Evolutionary conservation across 2,888 invertebrate species (phyloP), one percentile per base, ranked within the genome.

Genomic region (Conchocele bisecta): DNA sequence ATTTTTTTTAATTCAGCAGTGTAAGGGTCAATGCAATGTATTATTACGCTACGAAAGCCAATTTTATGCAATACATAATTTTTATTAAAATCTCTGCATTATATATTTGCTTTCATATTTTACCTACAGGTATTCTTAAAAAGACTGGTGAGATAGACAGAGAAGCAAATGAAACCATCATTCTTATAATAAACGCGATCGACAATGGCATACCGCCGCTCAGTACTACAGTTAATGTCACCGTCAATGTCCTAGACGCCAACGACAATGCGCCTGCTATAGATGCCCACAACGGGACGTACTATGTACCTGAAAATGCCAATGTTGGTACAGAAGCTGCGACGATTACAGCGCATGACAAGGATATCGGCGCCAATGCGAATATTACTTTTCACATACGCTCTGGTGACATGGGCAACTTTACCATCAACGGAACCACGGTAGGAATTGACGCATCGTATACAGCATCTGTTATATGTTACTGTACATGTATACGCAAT

Each of bases 181-280:
- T 17, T 20, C 15, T 76, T 7, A 35, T 35, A 3, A 28, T 76
- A 22, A 26, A 22, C 15, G 76, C 72, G 11, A 73, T 69, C 15
- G 76, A 76, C 39, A 67, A 54, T 33, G 76, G 76, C 3, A 26
- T 61, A n/a, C 69, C 76, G 1, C 39, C 66, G 22, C 11, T 20
- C n/a, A 46, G 29, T 3, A 53, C 54, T 3, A 50, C 31, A 3
- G 15, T 33, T 4, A 37, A 51, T 28, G 60, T 76, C 5, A 31
- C 35, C 17, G 58, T 72, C 11, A 31, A 41, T 7, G 51, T 76
- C 1, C 29, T 66, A 11, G 76, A 76, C 28, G 61, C 70, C 41
- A 72, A 76, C 42, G 76, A 76, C 33, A 70, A 72, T 39, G 33
- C 53, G 6, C 76, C 72, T 1, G 33, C 39, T 6, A 69, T 76